These are phyloP conservation scores for Myotis lucifugus DNA, from an alignment of 2,113 vertebrate species.

Conservation along the genomic window DNA sequence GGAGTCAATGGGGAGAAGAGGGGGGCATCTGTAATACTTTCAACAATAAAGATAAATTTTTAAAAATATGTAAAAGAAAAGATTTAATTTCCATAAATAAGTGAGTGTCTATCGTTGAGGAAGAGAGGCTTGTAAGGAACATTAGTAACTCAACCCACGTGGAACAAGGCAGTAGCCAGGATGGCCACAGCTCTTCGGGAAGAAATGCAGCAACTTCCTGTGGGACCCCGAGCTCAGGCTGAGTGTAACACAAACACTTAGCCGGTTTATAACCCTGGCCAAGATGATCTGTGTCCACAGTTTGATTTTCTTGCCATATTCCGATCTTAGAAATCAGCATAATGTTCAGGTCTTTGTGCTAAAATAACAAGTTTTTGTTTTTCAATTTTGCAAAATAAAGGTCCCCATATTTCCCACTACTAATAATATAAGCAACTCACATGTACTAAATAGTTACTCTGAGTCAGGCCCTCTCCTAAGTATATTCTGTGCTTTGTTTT, in stretches of 20 bases:
- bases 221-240: not conserved
- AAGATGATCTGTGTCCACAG: not conserved
- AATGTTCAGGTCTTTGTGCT: not conserved
- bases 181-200: not conserved
- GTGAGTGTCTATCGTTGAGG: slow-evolving; percentile 36
- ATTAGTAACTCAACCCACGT: slow-evolving; percentile 52
- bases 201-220: not conserved
- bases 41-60: no score
- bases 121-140: slow-evolving; percentile 22
- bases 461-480: not conserved
- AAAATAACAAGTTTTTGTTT: not conserved
- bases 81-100: slow-evolving; percentile 57
- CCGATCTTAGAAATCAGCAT: not conserved
- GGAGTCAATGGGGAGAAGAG: no score
- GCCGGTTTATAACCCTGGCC: not conserved
- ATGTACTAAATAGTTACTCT: not conserved
- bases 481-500: not conserved
- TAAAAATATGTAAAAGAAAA: slow-evolving; percentile 32
- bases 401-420: not conserved
- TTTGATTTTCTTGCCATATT: slow-evolving; percentile 25
- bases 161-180: not conserved
- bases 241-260: not conserved
- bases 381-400: slow-evolving; percentile 29
- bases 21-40: no score
- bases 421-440: not conserved